Base-by-base conservation (phyloP, 2,888 invertebrate genomes). In the Caenorhabditis sp. region DNA sequence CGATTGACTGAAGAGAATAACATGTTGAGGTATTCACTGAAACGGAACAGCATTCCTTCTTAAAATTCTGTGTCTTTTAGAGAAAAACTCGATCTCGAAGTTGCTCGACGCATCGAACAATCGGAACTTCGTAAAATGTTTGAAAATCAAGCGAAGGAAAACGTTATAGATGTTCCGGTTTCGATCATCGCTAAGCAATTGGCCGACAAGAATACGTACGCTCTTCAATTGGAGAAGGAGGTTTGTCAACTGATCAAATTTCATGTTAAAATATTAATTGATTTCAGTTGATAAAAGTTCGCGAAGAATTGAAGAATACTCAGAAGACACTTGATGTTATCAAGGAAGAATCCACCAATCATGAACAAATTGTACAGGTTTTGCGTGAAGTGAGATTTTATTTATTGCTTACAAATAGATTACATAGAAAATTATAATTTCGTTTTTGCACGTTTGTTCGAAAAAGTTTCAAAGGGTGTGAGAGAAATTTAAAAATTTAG, bases 321-420 rank as follows among this genome's bases (percentile, higher is more conserved):
- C 57, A 58, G 12, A 56, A 61, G 1, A 56, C 50, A 0, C 31
- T 67, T 43, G 64, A 73, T 7, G 56, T 58, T 0, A 61, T 59
- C 1, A 71, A 60, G 0, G 73, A 72, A 31, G 76, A 77, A 43
- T 54, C 73, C 5, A 58, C 62, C 25, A 72, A 65, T 52, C 59
- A 71, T 50, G 66, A 71, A 21, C 59, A 76, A 38, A 74, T 75
- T 38, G 74, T 72, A 59, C 68, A 66, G 43, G 67, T 75, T 31
- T 57, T 74, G 65, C 58, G 66, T 65, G 74, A 76, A 73, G 76
- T 78, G 59, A 54, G 60, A 25, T 65, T 68, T 59, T 56, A 12
- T 27, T 38, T 52, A 17, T 31, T 31, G 31, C 10, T 31, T 31
- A 7, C 10, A 31, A 10, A 31, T 31, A 10, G 10, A 7, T 31